Evolutionary conservation across 2,113 vertebrate genomes (phyloP).

Genomic region (Hippolais icterina): DNA sequence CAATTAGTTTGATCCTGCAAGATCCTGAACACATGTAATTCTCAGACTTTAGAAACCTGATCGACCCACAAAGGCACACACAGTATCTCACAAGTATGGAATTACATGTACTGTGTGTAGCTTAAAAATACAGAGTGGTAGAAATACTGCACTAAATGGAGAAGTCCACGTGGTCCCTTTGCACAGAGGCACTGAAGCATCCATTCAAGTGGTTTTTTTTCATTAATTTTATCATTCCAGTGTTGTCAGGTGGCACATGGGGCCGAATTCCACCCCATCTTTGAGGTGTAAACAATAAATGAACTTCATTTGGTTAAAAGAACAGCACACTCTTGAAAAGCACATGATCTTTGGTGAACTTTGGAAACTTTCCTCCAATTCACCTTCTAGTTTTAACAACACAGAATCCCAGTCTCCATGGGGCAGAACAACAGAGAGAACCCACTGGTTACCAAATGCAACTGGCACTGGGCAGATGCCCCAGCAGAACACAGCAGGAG

Average conservation of each 20-base stretch:
- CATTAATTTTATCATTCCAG: background rate
- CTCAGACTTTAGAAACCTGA: background rate
- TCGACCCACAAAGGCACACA: background rate
- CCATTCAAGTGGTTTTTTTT: background rate
- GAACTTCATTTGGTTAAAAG: background rate
- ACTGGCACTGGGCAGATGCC: background rate
- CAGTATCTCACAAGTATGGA: background rate
- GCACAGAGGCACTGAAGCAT: background rate
- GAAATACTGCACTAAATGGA: background rate
- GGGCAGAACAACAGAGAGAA: background rate
- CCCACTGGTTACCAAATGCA: background rate
- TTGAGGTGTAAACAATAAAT: background rate
- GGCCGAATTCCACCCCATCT: background rate
- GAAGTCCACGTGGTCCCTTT: background rate
- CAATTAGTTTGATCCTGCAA: constrained; percentile 13
- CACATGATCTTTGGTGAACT: background rate
- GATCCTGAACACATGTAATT: constrained; percentile 1
- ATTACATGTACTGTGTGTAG: background rate
- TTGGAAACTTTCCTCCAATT: background rate
- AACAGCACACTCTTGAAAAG: background rate
- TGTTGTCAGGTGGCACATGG: background rate
- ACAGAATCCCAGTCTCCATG: background rate
- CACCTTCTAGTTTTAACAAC: background rate
- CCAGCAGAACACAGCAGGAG: constrained; percentile 51
- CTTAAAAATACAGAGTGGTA: background rate